A percentile compares a stretch with the other conserved stretches of the same genome.
phyloP scores from a whole-genome alignment of 2,113 vertebrate genomes.

The Peromyscus californicus region DNA sequence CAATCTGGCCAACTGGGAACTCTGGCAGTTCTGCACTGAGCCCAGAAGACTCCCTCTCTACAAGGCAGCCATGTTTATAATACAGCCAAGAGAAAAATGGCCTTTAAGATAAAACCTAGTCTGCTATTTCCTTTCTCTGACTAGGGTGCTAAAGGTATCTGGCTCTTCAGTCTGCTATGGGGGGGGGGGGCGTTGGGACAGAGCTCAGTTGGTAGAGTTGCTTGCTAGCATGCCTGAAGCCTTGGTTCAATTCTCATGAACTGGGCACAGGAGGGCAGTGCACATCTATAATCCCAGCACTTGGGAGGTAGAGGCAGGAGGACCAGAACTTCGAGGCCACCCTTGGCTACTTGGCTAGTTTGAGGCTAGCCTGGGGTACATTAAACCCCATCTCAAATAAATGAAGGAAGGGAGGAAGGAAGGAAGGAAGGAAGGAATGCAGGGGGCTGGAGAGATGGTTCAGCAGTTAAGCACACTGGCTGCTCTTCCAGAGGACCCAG shows the following conservation, averaged over 20 bases:
- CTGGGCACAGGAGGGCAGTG: not conserved
- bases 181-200: too few relatives aligned
- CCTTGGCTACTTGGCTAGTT: not conserved
- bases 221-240: too few relatives aligned
- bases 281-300: not conserved
- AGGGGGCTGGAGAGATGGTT: not conserved
- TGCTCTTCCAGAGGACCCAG: not conserved
- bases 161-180: not conserved
- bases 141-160: not conserved
- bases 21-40: not conserved
- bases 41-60: not conserved
- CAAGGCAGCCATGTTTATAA: conserved; percentile 24
- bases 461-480: not conserved
- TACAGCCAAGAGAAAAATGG: conserved; percentile 36
- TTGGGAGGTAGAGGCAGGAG: not conserved
- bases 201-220: not conserved
- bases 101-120: conserved; percentile 42
- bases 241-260: too few relatives aligned
- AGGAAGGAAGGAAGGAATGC: not conserved
- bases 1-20: not conserved
- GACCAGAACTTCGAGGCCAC: not conserved
- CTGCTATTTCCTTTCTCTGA: conserved; percentile 25
- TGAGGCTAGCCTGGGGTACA: not conserved
- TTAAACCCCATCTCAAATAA: not conserved
- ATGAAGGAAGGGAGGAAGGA: not conserved